Base-by-base conservation (phyloP, 2,888 invertebrate genomes). In the Stenurella melanura region DNA sequence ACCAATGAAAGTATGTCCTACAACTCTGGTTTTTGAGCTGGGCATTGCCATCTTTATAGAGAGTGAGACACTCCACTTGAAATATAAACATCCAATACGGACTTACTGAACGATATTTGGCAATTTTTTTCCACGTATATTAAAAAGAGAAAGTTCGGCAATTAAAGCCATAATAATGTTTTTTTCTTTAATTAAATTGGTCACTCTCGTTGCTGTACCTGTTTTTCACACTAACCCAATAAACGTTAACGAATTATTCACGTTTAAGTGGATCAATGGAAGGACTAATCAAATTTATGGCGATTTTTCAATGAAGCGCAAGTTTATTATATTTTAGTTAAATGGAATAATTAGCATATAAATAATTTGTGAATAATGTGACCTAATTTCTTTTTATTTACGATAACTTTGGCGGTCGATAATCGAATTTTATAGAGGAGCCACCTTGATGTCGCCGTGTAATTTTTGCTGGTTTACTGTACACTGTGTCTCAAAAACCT, bases 1-100 rank as follows among this genome's bases (percentile, higher is more conserved):
- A 85, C 80, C 84, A 83, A 85, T 80, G 85, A 84, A 86, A 86
- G 85, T 85, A 85, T 83, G 84, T 83, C 80, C 80, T 81, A 81
- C 82, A 81, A 81, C 78, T 82, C 79, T 78, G 81, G 78, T 80
- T 81, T 82, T 78, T 77, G 75, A 80, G 78, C 79, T 81, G 81
- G 82, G 76, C 80, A 80, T 82, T 79, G 81, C 81, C 82, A 80
- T 82, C 78, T 82, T 78, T 75, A 77, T 68, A 74, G 70, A 70
- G 63, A 68, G 73, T 63, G 73, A 63, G 73, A 73, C 76, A 68
- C 69, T 69, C 64, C 63, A 63, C 34, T 61, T 56, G 72, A 76
- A 63, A 72, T 75, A 72, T 66, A 72, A 76, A 72, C 76, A 68
- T 30, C 60, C 68, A 54, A 26, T 56, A 38, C 74, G 57, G 38